Conservation (phyloP, 2,113 vertebrate species). For the Cottus gobio region DNA sequence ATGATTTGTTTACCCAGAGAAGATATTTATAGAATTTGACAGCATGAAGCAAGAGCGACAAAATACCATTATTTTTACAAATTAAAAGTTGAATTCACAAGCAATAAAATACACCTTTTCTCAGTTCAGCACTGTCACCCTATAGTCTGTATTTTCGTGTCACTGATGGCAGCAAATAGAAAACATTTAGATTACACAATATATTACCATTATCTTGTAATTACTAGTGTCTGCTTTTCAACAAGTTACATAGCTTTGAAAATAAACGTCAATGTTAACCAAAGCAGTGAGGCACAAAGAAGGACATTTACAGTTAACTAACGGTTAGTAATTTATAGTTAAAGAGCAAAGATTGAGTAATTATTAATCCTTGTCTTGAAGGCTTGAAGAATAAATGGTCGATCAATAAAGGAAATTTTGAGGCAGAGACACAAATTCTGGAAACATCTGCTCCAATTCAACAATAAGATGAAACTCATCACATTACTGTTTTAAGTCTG, state of each 20-base stretch:
- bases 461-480: neutral
- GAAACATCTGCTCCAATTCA: neutral
- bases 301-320: neutral
- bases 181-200: neutral
- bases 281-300: neutral
- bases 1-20: neutral
- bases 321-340: neutral
- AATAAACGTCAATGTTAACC: neutral
- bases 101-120: neutral
- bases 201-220: neutral
- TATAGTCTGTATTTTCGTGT: neutral
- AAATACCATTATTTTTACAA: too few species aligned
- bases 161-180: neutral
- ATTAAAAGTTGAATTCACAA: neutral
- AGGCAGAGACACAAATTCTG: neutral
- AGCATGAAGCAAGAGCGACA: neutral
- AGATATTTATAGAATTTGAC: neutral
- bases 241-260: neutral
- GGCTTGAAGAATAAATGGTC: neutral
- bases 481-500: neutral
- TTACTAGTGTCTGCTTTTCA: neutral
- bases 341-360: slow-evolving; percentile 4
- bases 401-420: neutral
- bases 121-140: too few species aligned
- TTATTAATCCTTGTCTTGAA: neutral